Conservation (phyloP, 2,888 invertebrate genomes). For the Rhorus exstirpatorius region DNA sequence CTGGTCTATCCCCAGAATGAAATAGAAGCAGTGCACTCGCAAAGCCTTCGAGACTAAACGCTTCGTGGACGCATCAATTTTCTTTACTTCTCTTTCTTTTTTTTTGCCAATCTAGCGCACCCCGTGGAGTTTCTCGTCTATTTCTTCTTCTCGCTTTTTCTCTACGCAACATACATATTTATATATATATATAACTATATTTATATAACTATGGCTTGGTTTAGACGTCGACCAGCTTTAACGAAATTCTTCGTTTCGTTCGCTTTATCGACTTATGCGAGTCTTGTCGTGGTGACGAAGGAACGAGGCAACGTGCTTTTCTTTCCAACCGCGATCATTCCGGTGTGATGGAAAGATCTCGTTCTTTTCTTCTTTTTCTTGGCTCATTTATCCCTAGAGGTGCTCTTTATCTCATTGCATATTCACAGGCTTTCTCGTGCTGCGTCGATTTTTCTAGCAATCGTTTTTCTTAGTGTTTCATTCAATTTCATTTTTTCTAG, state of each 20-base stretch:
- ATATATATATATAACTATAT: no score
- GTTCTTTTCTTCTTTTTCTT: neutral
- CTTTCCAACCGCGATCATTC: neutral
- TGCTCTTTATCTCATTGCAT: no score
- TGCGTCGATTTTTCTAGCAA: no score
- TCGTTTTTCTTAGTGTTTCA: no score
- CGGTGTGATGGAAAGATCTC: neutral
- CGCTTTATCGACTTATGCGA: neutral
- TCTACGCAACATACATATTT: slow-evolving; percentile 53
- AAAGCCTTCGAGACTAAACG: slow-evolving; percentile 48
- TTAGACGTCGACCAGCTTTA: neutral
- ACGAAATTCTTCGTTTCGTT: slow-evolving; percentile 6
- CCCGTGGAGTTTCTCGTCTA: slow-evolving; percentile 33
- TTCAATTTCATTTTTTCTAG: no score
- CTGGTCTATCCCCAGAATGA: slow-evolving; percentile 29
- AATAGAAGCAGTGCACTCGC: slow-evolving; percentile 30
- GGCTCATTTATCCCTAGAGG: no score
- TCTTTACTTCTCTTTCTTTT: slow-evolving; percentile 40
- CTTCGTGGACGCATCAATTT: slow-evolving; percentile 61
- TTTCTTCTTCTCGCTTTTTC: slow-evolving; percentile 56
- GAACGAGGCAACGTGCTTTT: neutral
- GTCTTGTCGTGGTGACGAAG: neutral
- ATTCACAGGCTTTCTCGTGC: no score
- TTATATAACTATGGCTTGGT: neutral
- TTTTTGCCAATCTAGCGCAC: slow-evolving; percentile 49